Evolutionary conservation across 2,113 vertebrate genomes (phyloP).

Genomic region (Channa argus): DNA sequence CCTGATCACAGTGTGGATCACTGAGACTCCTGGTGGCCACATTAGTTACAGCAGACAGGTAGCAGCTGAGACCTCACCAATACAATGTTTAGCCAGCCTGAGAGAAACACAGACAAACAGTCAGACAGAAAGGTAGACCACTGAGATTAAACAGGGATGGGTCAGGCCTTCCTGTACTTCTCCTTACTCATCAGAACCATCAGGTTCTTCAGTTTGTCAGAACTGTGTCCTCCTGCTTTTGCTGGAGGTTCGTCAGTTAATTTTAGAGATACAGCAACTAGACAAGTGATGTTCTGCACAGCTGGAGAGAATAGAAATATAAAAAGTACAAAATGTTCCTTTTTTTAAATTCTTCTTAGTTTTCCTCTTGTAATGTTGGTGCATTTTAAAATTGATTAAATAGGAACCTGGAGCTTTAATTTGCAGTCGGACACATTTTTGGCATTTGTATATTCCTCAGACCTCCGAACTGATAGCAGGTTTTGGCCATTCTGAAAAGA

Average conservation of each 20-base stretch:
- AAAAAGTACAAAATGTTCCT: neutral
- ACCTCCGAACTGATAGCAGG: neutral
- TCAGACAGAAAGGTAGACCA: conserved; percentile 3
- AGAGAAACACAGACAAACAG: neutral
- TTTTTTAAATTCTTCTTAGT: neutral
- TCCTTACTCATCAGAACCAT: conserved; percentile 9
- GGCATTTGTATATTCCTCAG: no score
- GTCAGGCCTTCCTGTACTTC: neutral
- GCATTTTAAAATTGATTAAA: neutral
- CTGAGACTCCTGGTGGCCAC: conserved; percentile 66
- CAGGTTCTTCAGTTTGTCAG: conserved; percentile 8
- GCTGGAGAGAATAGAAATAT: conserved; percentile 8
- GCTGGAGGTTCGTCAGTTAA: conserved; percentile 14
- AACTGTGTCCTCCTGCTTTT: conserved; percentile 16
- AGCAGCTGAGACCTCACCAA: conserved; percentile 3
- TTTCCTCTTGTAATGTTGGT: neutral
- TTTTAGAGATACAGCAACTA: conserved; percentile 43
- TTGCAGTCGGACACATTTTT: neutral
- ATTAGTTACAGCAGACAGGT: conserved; percentile 40
- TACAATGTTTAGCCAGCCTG: neutral
- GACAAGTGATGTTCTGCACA: conserved; percentile 31
- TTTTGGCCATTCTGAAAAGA: conserved; percentile 1
- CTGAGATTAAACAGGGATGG: conserved; percentile 8
- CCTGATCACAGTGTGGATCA: conserved; percentile 23
- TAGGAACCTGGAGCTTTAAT: neutral